Base-by-base conservation (phyloP, 2,113 vertebrate genomes). In the Sylvilagus bachmani region DNA sequence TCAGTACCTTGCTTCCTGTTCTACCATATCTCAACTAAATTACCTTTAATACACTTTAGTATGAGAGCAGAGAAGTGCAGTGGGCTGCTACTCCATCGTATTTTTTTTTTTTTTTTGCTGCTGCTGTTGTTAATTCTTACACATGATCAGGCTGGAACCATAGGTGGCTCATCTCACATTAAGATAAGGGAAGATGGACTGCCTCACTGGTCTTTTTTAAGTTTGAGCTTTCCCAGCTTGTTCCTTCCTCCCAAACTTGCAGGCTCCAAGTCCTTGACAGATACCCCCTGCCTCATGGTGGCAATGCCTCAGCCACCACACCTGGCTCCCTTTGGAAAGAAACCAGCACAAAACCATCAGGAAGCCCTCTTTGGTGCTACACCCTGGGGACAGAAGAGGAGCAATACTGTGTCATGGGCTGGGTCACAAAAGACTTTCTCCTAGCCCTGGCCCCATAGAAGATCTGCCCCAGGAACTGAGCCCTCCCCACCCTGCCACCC, bases 101-200 rank as follows among this genome's bases (percentile, higher is more conserved):
- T 66, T 92, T 82, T 71, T 89, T n/a, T n/a, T n/a, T n/a, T n/a
- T n/a, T n/a, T n/a, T n/a, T n/a, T n/a, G 80, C 74, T 38, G 16
- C n/a, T n/a, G 67, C 77, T 62, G 67, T 5, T 44, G 38, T 13
- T 83, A 77, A 83, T 91, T 96, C 95, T 93, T 53, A 70, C 58
- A 88, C 73, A n/a, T 33, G 71, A 93, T 16, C 92, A 38, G 73
- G 36, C 75, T 19, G 38, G 58, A 91, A 70, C 92, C 92, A 38
- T 3, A 22, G 75, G 75, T 29, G 66, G 29, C 67, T 62, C 71
- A 17, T 55, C 69, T 36, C 79, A 25, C 27, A 49, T 51, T 55
- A 91, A 87, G 36, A 61, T 95, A 84, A 71, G 58, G 31, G 4
- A 38, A 21, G 64, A 10, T 0, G 5, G 53, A 25, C 58, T 44